These are phyloP conservation scores for Turritopsis rubra DNA, from an alignment of 30 jellyfish, hydroid and myxozoan species.

Conservation along the genomic window DNA sequence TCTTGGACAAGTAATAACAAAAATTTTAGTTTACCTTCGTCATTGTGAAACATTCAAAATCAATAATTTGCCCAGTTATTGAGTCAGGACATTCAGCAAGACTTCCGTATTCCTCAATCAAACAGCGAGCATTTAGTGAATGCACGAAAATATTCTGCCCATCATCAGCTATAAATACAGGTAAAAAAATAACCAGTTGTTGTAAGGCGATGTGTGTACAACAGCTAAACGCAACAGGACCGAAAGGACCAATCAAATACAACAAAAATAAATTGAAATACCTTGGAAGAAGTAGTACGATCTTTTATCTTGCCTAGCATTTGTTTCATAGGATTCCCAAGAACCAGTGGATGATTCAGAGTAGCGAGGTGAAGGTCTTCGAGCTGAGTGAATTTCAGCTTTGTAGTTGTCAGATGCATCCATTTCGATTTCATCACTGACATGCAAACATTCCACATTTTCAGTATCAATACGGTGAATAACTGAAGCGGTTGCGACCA, in stretches of 20 bases:
- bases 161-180: slow-evolving; percentile 64
- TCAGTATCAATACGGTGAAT: neutral
- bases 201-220: neutral
- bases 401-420: neutral
- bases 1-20: neutral
- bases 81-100: slow-evolving; percentile 51
- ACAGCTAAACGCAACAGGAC: neutral
- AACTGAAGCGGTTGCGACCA: neutral
- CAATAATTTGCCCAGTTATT: slow-evolving; percentile 67
- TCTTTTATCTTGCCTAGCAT: neutral
- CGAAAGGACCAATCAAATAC: neutral
- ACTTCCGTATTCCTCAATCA: slow-evolving; percentile 78
- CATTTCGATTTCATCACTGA: neutral
- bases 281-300: slow-evolving; percentile 58
- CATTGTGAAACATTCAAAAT: slow-evolving; percentile 67
- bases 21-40: slow-evolving; percentile 47
- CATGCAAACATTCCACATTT: neutral
- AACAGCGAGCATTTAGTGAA: slow-evolving; percentile 77
- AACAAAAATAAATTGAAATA: slow-evolving; percentile 4
- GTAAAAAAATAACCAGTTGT: neutral
- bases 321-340: neutral
- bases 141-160: slow-evolving; percentile 81
- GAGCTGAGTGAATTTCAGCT: neutral
- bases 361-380: neutral
- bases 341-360: slow-evolving; percentile 12